Evolutionary conservation across 2,113 vertebrate genomes (phyloP), one percentile per base, ranked within the genome.

Genomic region (Pteronura brasiliensis): DNA sequence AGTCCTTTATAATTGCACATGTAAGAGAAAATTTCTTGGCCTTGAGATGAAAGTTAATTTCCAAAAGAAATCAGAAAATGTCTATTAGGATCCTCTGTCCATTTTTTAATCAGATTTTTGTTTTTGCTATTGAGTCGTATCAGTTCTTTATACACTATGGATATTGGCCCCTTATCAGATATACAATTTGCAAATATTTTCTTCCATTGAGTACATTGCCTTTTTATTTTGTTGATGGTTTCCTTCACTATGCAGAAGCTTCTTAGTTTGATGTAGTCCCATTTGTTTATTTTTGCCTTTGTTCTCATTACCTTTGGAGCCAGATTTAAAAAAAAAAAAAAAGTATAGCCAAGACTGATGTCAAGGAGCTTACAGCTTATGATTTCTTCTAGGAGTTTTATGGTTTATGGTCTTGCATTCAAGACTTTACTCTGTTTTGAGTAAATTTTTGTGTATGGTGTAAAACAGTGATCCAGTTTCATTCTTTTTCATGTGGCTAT

Each of bases 1-100:
- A 10, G 14, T 34, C 17, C 18, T 84, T 95, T 77, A 86, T 23
- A 90, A 77, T 69, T 91, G 36, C 21, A 81, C n/a, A 88, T 81
- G 12, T 29, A 79, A 91, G 72, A 90, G 63, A 88, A 83, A 88
- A 74, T 31, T 25, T 74, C 12, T 88, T 80, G 61, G 4, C 49
- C 57, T 95, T 88, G 39, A 88, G 23, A 47, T 69, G 21, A 93
- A 95, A 97, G 3, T 49, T 69, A 83, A 87, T 91, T 97, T 93
- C n/a, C 25, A 61, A 89, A 88, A 83, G 13, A 94, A 59, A 92
- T 82, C 23, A 80, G 15, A 74, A 74, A 49, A 49, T 49, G 29
- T 77, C 74, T 77, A 31, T 77, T 49, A 9, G 15, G 29, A 77
- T 77, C 44, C 29, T 79, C 44, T 79, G 72, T 44, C 72, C 13